A percentile compares a stretch with the other conserved stretches of the same genome.
These are phyloP conservation scores for Vimba vimba DNA, from an alignment of 2,113 vertebrate species.

Conservation along the genomic window DNA sequence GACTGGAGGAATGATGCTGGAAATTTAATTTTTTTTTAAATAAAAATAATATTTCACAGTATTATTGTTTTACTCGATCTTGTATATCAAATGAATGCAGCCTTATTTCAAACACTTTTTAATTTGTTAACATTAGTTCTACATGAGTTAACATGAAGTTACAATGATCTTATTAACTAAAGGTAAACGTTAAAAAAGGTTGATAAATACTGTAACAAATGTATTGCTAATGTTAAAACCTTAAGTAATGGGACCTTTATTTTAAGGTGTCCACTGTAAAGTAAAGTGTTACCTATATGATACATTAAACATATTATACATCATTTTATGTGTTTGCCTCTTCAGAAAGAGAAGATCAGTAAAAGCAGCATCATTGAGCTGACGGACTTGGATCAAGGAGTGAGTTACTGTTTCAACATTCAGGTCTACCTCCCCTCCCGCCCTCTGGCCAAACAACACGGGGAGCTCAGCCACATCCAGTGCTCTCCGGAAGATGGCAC, in stretches of 20 bases:
- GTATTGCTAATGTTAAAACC: no score
- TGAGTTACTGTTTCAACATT: constrained; percentile 86
- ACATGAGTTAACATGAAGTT: no score
- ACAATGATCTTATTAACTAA: no score
- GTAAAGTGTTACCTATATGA: no score
- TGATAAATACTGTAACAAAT: no score
- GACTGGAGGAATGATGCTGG: background rate
- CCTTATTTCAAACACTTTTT: no score
- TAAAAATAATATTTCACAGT: background rate
- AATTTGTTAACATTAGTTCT: no score
- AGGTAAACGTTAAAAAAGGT: no score
- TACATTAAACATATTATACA: background rate
- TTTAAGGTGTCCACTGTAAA: no score
- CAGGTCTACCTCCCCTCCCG: constrained; percentile 79
- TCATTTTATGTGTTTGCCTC: constrained; percentile 19
- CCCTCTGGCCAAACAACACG: constrained; percentile 66
- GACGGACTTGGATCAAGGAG: constrained; percentile 69
- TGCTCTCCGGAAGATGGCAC: constrained; percentile 64
- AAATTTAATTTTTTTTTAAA: background rate
- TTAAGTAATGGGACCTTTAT: no score
- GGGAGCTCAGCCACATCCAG: constrained; percentile 70
- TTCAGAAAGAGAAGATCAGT: constrained; percentile 78
- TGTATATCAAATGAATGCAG: background rate
- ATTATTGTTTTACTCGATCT: background rate
- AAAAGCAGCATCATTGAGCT: constrained; percentile 72